Conservation (phyloP, 1,140 invertebrate genomes). For the Nixonia krombeini region DNA sequence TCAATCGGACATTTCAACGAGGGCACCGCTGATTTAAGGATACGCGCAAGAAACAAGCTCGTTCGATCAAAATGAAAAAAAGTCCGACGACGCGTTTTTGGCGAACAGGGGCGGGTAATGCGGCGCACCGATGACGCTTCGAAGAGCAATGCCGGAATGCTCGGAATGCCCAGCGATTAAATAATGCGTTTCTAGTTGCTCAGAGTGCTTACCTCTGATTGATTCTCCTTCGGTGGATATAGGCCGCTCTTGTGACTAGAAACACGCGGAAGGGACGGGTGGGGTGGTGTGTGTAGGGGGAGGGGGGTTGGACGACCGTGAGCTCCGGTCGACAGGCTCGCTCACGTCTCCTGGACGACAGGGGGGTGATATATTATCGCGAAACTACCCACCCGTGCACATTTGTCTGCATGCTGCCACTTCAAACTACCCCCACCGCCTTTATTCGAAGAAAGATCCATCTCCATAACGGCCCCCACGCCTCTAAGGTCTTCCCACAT, state of each 20-base stretch:
- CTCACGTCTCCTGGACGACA: slow-evolving; percentile 57
- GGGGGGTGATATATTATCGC: slow-evolving; percentile 67
- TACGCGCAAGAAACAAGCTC: no score
- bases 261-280: slow-evolving; percentile 1
- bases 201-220: no score
- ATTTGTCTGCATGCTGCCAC: slow-evolving; percentile 50
- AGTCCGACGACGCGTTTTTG: no score
- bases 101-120: no score
- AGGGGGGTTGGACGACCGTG: slow-evolving; percentile 25
- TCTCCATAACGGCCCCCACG: slow-evolving; percentile 68
- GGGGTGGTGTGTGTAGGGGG: background rate
- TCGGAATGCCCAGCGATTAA: no score
- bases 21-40: no score
- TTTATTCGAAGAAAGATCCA: slow-evolving; percentile 69
- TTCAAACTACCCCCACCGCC: slow-evolving; percentile 59
- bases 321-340: slow-evolving; percentile 29
- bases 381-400: slow-evolving; percentile 40
- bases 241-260: background rate
- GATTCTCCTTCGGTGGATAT: background rate
- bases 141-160: no score
- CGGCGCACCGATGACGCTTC: no score
- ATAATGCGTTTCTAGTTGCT: no score
- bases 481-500: slow-evolving; percentile 56
- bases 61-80: no score
- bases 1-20: no score